Evolutionary conservation across 1,140 invertebrate genomes (phyloP).

Genomic region (Melanaphis sacchari): DNA sequence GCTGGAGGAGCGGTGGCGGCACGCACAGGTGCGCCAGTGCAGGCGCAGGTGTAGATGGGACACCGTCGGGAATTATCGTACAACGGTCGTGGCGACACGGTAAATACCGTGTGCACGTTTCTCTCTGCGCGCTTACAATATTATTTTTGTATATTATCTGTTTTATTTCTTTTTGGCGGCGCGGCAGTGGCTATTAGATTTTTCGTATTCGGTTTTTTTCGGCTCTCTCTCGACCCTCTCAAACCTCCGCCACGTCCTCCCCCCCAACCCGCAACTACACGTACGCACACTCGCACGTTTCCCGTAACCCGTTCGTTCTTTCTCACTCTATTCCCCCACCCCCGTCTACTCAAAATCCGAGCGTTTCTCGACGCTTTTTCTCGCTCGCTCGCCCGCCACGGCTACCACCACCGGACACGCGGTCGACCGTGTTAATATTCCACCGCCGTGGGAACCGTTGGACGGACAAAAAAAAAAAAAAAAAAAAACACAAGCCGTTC

Average conservation of each 20-base stretch:
- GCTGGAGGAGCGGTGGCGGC: not conserved
- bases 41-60: constrained; percentile 47
- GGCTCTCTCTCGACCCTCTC: not conserved
- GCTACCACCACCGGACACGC: constrained; percentile 47
- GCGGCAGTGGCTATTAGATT: constrained; percentile 15
- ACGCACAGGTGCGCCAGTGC: constrained; percentile 53
- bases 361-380: not conserved
- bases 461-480: constrained; percentile 16
- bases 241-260: not conserved
- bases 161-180: constrained; percentile 27
- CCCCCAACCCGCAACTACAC: not conserved
- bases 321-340: not conserved
- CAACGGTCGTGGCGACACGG: constrained; percentile 5
- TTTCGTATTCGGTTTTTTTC: constrained; percentile 36
- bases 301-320: not conserved
- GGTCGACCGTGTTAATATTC: constrained; percentile 52
- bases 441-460: constrained; percentile 41
- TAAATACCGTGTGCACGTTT: constrained; percentile 42
- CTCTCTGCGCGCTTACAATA: not conserved
- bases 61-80: constrained; percentile 47
- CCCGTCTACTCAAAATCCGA: not conserved
- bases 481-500: constrained; percentile 34
- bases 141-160: constrained; percentile 9
- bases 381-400: not conserved
- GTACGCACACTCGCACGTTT: not conserved